phyloP scores from a whole-genome alignment of 2,888 invertebrate species.

The Antitype chi region DNA sequence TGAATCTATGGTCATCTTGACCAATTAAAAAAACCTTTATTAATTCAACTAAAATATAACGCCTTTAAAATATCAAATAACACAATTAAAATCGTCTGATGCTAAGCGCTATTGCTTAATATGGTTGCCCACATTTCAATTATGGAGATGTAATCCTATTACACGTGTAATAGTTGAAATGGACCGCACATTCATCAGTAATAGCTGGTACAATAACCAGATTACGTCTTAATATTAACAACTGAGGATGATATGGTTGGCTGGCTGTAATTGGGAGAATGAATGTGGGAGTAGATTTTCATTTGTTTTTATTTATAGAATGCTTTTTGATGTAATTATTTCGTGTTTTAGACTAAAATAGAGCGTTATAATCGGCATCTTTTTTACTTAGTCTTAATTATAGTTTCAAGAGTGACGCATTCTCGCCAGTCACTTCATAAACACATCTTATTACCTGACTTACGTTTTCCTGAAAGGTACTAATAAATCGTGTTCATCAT shows the following conservation, averaged over 20 bases:
- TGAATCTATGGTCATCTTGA: slow-evolving; percentile 8
- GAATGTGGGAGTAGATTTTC: background rate
- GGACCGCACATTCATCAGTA: slow-evolving; percentile 47
- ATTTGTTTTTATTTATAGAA: slow-evolving; percentile 7
- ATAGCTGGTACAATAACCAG: slow-evolving; percentile 57
- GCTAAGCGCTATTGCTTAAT: slow-evolving; percentile 45
- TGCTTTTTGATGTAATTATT: background rate
- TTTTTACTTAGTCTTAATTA: background rate
- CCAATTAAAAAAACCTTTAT: slow-evolving; percentile 5
- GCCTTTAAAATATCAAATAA: slow-evolving; percentile 44
- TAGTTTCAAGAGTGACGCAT: background rate
- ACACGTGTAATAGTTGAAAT: slow-evolving; percentile 55
- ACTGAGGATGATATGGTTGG: slow-evolving; percentile 18
- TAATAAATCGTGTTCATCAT: background rate
- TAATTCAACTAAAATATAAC: slow-evolving; percentile 13
- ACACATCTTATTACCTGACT: too few relatives aligned
- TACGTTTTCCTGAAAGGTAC: background rate
- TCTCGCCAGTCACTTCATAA: background rate
- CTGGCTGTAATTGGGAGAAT: slow-evolving; percentile 25
- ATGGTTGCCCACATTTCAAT: slow-evolving; percentile 62
- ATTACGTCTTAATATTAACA: slow-evolving; percentile 57
- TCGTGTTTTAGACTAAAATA: too few relatives aligned
- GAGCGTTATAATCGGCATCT: background rate
- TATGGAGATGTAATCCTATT: slow-evolving; percentile 63
- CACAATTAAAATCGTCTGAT: slow-evolving; percentile 44